Evolutionary conservation across 2,888 invertebrate species (phyloP).

Genomic region (Seira sanloemensis): DNA sequence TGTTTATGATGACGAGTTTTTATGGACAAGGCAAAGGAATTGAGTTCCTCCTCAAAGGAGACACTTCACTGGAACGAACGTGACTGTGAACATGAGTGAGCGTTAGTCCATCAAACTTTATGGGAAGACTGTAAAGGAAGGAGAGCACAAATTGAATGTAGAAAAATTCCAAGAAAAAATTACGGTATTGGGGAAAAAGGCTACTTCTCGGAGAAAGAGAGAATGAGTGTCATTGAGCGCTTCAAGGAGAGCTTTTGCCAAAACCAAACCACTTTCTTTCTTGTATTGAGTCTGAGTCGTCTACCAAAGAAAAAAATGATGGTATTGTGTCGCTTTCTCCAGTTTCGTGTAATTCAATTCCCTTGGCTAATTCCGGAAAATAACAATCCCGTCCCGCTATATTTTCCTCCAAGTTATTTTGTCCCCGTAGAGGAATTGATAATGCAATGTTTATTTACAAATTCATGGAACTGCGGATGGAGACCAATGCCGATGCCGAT

Average conservation of each 20-base stretch:
- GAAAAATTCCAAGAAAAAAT: background rate
- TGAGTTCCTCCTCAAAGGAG: constrained; percentile 4
- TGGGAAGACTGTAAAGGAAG: background rate
- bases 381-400: background rate
- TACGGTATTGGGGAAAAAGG: background rate
- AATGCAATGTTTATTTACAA: background rate
- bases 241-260: background rate
- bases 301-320: background rate
- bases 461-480: background rate
- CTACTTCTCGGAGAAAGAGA: background rate
- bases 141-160: background rate
- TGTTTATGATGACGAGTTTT: background rate
- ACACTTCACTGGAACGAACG: background rate
- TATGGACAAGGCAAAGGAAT: background rate
- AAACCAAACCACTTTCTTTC: background rate
- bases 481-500: too few species aligned
- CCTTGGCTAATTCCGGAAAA: background rate
- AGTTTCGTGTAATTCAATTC: background rate
- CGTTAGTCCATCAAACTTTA: too few species aligned
- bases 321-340: background rate
- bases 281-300: background rate
- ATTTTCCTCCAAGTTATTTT: background rate
- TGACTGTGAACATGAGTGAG: background rate
- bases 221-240: background rate
- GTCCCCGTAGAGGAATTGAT: background rate